Evolutionary conservation across 2,888 invertebrate species (phyloP).

Genomic region (Ornithoptera priamus): DNA sequence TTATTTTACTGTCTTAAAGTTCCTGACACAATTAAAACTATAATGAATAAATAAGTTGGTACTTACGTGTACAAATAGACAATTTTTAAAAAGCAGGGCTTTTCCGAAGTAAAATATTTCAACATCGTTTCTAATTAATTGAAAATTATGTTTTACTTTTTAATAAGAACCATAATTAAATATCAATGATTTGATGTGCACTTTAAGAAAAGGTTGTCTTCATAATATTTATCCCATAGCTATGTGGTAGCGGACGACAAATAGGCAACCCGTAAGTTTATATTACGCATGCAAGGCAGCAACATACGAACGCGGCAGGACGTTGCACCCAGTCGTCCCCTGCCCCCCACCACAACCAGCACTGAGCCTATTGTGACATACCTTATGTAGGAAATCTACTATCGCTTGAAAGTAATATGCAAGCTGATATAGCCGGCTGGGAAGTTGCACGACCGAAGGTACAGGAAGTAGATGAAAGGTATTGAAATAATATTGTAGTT

Average conservation of each 20-base stretch:
- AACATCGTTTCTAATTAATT: too few species aligned
- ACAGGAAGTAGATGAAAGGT: slow-evolving; percentile 15
- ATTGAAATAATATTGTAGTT: background rate
- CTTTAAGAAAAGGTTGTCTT: background rate
- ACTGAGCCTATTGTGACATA: slow-evolving; percentile 31
- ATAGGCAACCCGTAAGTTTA: slow-evolving; percentile 15
- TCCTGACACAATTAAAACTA: too few species aligned
- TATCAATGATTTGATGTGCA: background rate
- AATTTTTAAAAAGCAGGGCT: too few species aligned
- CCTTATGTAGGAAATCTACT: slow-evolving; percentile 28
- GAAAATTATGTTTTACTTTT: too few species aligned
- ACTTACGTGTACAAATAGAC: too few species aligned
- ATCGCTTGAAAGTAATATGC: slow-evolving; percentile 26
- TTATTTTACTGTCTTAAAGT: too few species aligned
- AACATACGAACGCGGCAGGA: slow-evolving; percentile 51
- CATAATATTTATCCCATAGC: background rate
- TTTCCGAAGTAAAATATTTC: too few species aligned
- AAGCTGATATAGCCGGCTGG: slow-evolving; percentile 11
- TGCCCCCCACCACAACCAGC: slow-evolving; percentile 40
- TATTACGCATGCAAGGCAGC: slow-evolving; percentile 70
- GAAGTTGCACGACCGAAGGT: slow-evolving; percentile 8
- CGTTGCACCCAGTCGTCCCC: slow-evolving; percentile 62
- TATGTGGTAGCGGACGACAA: slow-evolving; percentile 11
- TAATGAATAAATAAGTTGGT: too few species aligned
- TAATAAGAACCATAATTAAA: too few species aligned